Base-by-base conservation (phyloP, 2,888 invertebrate species). In the Dexiosoma caninum region DNA sequence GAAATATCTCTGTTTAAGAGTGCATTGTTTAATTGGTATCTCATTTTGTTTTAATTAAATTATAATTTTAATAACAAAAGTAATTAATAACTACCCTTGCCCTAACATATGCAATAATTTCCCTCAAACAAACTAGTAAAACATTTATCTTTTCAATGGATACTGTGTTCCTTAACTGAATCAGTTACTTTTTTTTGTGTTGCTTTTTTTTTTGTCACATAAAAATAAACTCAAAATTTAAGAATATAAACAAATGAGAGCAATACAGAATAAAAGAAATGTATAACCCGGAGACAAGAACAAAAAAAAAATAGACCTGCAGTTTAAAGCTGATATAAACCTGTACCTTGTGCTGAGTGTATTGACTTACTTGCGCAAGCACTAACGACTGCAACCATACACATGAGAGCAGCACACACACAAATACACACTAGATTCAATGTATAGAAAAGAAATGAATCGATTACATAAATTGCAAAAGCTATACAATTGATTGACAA, bases 401-500 rank as follows among this genome's bases (percentile, higher is more conserved):
- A 42, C n/a, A 32, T 46, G n/a, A 64, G 21, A 27, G n/a, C 21
- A 46, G 1, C 6, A 42, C 66, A 59, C 55, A 53, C 32, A 10
- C 55, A 55, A 21, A 27, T 27, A 40, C 16, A 62, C 49, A 64
- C 27, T 59, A 14, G 8, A 23, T 27, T 35, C 35, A 14, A 32
- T 57, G 19, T 32, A 19, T 19, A 27, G 35, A 42, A 75, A 27
- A 70, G 62, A 70, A 78, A 51, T 27, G 70, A 79, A 72, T 81
- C 81, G 81, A 77, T 81, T 81, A 81, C 81, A 55, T 77, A 76
- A 81, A 81, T 81, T 77, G 81, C 76, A 72, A 67, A 81, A 72
- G 71, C 76, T 81, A 81, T 81, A 81, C 77, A 81, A 81, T 77
- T 81, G 81, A 81, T 81, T 81, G 81, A 81, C 81, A 81, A 81